phyloP scores from a whole-genome alignment of 1,140 invertebrate species.

The Lepidurus apus region DNA sequence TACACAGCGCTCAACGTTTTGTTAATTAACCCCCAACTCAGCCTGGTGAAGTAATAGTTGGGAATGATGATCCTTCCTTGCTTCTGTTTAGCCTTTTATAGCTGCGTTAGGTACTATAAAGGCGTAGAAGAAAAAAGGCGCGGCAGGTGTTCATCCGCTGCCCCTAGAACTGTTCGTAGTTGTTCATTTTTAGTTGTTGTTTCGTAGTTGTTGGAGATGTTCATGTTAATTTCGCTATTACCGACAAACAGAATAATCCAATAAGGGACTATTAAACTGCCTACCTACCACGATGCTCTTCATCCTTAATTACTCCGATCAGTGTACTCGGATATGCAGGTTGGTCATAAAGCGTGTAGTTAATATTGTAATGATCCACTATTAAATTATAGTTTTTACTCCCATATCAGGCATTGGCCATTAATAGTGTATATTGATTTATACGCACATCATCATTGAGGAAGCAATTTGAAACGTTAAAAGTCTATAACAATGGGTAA shows the following conservation, averaged over 20 bases:
- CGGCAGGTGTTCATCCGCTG: background rate
- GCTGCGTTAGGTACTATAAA: background rate
- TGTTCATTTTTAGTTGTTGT: too few relatives aligned
- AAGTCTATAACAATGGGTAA: too few relatives aligned
- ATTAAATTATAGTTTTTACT: background rate
- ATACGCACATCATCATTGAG: too few relatives aligned
- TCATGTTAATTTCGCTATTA: background rate
- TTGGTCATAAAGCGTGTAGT: background rate
- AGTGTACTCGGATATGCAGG: background rate
- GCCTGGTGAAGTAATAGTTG: background rate
- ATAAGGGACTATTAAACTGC: background rate
- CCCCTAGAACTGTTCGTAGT: too few relatives aligned
- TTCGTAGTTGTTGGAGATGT: too few relatives aligned
- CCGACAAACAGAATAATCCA: slow-evolving; percentile 2
- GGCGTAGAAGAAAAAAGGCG: background rate
- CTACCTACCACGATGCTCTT: slow-evolving; percentile 8
- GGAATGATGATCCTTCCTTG: background rate
- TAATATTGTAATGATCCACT: background rate
- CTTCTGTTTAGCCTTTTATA: background rate
- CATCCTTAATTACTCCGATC: background rate
- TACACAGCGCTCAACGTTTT: background rate
- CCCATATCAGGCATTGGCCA: too few relatives aligned
- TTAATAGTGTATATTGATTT: too few relatives aligned
- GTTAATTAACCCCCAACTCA: background rate
- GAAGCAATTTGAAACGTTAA: too few relatives aligned